Evolutionary conservation across 2,113 vertebrate species (phyloP).

Genomic region (Cochlearius cochlearius): DNA sequence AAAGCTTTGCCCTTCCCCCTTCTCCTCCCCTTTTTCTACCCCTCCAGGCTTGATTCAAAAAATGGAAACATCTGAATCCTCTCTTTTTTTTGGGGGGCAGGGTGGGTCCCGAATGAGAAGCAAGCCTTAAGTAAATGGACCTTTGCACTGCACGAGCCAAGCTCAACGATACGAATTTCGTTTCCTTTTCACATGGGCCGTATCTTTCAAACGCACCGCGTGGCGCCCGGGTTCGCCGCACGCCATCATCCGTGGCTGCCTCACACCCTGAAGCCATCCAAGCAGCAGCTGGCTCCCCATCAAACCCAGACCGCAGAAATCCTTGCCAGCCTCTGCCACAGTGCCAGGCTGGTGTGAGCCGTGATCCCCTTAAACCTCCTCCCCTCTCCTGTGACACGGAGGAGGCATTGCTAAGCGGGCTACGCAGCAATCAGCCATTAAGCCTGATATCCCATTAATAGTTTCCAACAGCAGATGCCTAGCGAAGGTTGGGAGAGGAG

Average conservation of each 20-base stretch:
- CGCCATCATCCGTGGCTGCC: rapidly evolving
- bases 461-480: neutral
- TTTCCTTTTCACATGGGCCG: neutral
- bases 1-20: neutral
- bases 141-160: neutral
- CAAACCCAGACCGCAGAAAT: neutral
- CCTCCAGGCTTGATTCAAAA: neutral
- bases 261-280: rapidly evolving
- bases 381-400: neutral
- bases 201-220: rapidly evolving
- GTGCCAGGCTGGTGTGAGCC: neutral
- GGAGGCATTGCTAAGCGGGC: neutral
- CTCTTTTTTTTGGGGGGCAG: neutral
- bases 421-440: neutral
- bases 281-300: neutral
- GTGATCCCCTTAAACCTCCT: constrained; percentile 2
- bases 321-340: neutral
- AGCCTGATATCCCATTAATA: constrained; percentile 40
- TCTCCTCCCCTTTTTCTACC: neutral
- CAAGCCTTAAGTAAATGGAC: neutral
- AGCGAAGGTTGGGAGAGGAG: neutral
- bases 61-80: neutral
- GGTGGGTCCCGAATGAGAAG: neutral
- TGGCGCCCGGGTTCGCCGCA: rapidly evolving
- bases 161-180: rapidly evolving